phyloP scores from a whole-genome alignment of 1,140 invertebrate genomes.

The Palaemon carinicauda region DNA sequence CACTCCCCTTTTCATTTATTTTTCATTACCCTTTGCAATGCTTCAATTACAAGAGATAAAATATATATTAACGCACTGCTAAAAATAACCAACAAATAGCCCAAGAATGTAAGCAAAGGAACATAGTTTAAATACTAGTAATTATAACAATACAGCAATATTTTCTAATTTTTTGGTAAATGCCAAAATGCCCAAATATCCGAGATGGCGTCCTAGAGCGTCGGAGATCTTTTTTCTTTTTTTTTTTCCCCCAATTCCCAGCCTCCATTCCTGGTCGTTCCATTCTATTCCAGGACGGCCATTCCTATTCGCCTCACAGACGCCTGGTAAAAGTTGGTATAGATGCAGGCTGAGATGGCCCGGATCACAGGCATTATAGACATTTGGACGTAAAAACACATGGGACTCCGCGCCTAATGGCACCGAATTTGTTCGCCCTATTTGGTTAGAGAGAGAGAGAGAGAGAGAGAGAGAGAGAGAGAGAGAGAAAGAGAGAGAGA shows the following conservation, averaged over 20 bases:
- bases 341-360: conserved; percentile 33
- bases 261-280: conserved; percentile 29
- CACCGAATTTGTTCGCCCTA: conserved; percentile 22
- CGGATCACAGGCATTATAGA: conserved; percentile 23
- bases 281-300: conserved; percentile 26
- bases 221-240: too few relatives aligned
- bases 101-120: too few relatives aligned
- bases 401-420: conserved; percentile 21
- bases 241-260: conserved; percentile 24
- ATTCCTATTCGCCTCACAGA: conserved; percentile 33
- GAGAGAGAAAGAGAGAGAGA: neutral
- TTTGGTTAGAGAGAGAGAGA: neutral
- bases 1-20: too few relatives aligned
- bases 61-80: too few relatives aligned
- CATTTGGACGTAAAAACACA: conserved; percentile 38
- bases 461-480: neutral
- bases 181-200: too few relatives aligned
- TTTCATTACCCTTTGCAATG: too few relatives aligned
- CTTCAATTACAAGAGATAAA: too few relatives aligned
- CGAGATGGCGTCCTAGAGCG: too few relatives aligned
- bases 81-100: too few relatives aligned
- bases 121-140: too few relatives aligned
- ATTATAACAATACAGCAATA: too few relatives aligned
- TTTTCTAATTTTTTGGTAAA: too few relatives aligned
- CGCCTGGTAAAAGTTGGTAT: conserved; percentile 36